A percentile compares a stretch with the other conserved stretches of the same genome.
Conservation (phyloP, 2,797 vertebrate genomes). For the Argyrosomus regius region DNA sequence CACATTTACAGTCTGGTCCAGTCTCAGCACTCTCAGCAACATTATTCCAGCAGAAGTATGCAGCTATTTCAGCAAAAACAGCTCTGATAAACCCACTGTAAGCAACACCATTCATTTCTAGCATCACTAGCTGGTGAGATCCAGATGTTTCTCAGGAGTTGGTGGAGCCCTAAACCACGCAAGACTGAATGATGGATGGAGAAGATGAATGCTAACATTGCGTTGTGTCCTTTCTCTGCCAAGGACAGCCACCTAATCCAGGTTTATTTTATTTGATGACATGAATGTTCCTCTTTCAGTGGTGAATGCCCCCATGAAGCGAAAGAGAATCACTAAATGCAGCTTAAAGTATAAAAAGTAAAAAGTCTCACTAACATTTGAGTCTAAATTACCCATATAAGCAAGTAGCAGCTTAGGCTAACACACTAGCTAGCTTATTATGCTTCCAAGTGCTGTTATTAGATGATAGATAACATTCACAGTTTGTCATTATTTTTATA, state of each 20-base stretch:
- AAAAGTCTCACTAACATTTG: background rate
- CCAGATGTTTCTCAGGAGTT: background rate
- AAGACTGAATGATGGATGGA: background rate
- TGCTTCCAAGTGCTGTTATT: too few relatives aligned
- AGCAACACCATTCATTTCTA: too few relatives aligned
- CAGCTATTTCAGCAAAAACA: background rate
- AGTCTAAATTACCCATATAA: background rate
- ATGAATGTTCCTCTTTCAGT: too few relatives aligned
- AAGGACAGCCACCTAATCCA: too few relatives aligned
- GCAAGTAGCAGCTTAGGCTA: background rate
- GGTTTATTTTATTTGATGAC: too few relatives aligned
- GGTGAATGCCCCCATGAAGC: background rate
- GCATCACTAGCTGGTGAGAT: background rate
- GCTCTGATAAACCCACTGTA: background rate
- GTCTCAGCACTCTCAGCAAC: background rate
- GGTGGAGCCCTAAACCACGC: background rate
- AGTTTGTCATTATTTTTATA: too few relatives aligned
- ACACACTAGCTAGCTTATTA: too few relatives aligned
- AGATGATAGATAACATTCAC: too few relatives aligned
- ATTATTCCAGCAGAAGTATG: background rate
- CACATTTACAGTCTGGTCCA: constrained; percentile 18
- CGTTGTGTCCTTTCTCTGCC: too few relatives aligned
- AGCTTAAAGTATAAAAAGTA: background rate
- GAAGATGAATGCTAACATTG: too few relatives aligned
- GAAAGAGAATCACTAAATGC: background rate